A percentile compares a stretch with the other conserved stretches of the same genome.
Evolutionary conservation across 2,888 invertebrate species (phyloP).

Genomic region (Beris chalybata): DNA sequence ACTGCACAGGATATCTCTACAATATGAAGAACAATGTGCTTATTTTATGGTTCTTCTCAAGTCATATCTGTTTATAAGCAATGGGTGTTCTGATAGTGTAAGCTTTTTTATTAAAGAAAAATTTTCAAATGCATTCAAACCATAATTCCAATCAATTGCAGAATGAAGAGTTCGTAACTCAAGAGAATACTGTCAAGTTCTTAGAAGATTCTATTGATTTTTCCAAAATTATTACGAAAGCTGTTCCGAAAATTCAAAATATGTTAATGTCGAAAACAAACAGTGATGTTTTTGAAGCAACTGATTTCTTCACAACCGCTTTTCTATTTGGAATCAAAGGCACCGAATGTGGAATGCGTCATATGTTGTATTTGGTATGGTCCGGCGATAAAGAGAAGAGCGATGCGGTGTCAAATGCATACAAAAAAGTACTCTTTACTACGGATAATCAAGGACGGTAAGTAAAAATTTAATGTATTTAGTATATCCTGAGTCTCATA

Average conservation of each 20-base stretch:
- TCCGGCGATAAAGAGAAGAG: slow-evolving; percentile 75
- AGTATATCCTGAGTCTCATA: background rate
- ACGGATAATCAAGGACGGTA: slow-evolving; percentile 50
- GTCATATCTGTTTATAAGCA: slow-evolving; percentile 51
- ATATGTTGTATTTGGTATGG: slow-evolving; percentile 79
- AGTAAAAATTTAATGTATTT: slow-evolving; percentile 15
- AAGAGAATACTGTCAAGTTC: slow-evolving; percentile 70
- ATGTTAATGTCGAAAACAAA: slow-evolving; percentile 73
- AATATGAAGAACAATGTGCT: slow-evolving; percentile 50
- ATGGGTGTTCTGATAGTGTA: slow-evolving; percentile 50
- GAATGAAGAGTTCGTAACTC: slow-evolving; percentile 62
- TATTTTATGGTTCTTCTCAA: slow-evolving; percentile 51
- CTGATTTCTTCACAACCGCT: slow-evolving; percentile 83
- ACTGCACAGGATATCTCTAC: slow-evolving; percentile 42
- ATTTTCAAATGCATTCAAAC: slow-evolving; percentile 14
- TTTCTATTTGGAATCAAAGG: slow-evolving; percentile 77
- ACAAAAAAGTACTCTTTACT: slow-evolving; percentile 60
- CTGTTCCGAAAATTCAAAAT: slow-evolving; percentile 68
- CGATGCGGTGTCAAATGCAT: slow-evolving; percentile 76
- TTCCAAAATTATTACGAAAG: slow-evolving; percentile 49
- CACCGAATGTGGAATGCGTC: slow-evolving; percentile 70
- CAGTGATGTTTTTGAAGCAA: slow-evolving; percentile 84
- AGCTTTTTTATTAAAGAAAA: slow-evolving; percentile 33
- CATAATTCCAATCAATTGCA: slow-evolving; percentile 35
- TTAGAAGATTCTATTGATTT: slow-evolving; percentile 67